Evolutionary conservation across 2,888 invertebrate genomes (phyloP).

Genomic region (Hirtodrosophila confusa): DNA sequence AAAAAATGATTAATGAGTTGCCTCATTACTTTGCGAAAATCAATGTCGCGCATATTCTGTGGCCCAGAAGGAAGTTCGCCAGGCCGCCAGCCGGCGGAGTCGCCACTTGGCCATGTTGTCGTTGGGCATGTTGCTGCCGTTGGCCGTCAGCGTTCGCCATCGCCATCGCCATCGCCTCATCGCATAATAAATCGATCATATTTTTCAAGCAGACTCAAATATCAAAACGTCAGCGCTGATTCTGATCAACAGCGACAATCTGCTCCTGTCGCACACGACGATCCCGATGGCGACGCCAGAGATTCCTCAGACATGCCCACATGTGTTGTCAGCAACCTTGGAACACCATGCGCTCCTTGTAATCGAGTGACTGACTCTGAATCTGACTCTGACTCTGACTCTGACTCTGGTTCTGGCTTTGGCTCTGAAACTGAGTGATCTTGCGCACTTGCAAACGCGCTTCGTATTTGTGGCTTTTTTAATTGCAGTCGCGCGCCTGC

Average conservation of each 20-base stretch:
- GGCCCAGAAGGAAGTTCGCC: slow-evolving; percentile 48
- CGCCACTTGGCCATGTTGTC: slow-evolving; percentile 34
- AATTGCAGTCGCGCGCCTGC: slow-evolving; percentile 65
- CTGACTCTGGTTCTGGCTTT: slow-evolving; percentile 20
- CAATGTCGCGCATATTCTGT: slow-evolving; percentile 77
- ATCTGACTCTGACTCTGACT: slow-evolving; percentile 13
- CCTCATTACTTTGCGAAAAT: slow-evolving; percentile 82
- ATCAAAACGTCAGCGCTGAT: slow-evolving; percentile 64
- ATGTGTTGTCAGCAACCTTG: slow-evolving; percentile 46
- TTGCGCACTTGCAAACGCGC: slow-evolving; percentile 41
- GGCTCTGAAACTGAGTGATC: slow-evolving; percentile 35
- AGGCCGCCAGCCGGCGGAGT: slow-evolving; percentile 36
- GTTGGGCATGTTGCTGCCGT: slow-evolving; percentile 29
- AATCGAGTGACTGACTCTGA: slow-evolving; percentile 28
- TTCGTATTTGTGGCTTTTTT: slow-evolving; percentile 45
- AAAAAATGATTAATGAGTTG: slow-evolving; percentile 83
- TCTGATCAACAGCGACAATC: slow-evolving; percentile 52
- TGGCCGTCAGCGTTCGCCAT: slow-evolving; percentile 16
- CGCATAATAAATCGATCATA: slow-evolving; percentile 82
- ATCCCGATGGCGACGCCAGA: slow-evolving; percentile 20
- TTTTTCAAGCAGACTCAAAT: slow-evolving; percentile 63
- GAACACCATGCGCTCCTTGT: slow-evolving; percentile 16
- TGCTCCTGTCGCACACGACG: slow-evolving; percentile 67
- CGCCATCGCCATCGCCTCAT: slow-evolving; percentile 33
- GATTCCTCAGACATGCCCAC: slow-evolving; percentile 15